Base-by-base conservation (phyloP, 1,140 invertebrate species). In the Brachionus angularis region DNA sequence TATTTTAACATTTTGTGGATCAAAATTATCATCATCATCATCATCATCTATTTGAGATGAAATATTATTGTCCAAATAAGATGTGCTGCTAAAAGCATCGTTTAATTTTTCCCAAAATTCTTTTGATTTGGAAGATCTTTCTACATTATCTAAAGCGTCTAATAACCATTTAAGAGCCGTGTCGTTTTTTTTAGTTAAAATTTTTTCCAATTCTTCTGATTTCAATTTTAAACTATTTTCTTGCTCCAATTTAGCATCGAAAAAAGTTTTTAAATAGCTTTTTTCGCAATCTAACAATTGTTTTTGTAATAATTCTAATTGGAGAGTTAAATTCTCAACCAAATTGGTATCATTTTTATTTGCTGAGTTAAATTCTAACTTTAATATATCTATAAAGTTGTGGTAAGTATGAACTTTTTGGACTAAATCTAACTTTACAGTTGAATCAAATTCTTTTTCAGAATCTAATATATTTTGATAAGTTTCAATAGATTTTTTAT, bases 351-450 rank as follows among this genome's bases (percentile, higher is more conserved):
- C 8, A 25, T 25, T 29, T 39, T 58, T 25, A n/a, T 50, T 23
- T 23, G 5, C 10, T 33, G 21, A 21, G 21, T 55, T 16, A 4
- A 58, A 23, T 10, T 33, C 44, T 18, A 2, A 18, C 47, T 16
- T 46, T 3, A 67, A 25, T 36, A 50, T 12, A 25, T 67, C 62
- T 3, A 67, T 33, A 33, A 47, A 67, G 21, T 67, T 67, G 62
- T 67, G 47, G 25, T 50, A 67, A n/a, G 62, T 67, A 23, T 67
- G 62, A 10, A 67, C 62, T 50, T 67, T 67, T 47, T 67, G 62
- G 18, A 50, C 47, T 23, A 67, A n/a, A 23, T 67, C 62, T 23
- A 67, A 33, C 4, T 27, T 46, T 18, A 67, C 42, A 34, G 34
- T 33, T 10, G 16, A 21, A 8, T 46, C 42, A 14, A 34, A 34